Percentiles rank a stretch among this genome's conserved stretches.
Conservation (phyloP, 1,140 invertebrate species). For the Monomorium pharaonis region DNA sequence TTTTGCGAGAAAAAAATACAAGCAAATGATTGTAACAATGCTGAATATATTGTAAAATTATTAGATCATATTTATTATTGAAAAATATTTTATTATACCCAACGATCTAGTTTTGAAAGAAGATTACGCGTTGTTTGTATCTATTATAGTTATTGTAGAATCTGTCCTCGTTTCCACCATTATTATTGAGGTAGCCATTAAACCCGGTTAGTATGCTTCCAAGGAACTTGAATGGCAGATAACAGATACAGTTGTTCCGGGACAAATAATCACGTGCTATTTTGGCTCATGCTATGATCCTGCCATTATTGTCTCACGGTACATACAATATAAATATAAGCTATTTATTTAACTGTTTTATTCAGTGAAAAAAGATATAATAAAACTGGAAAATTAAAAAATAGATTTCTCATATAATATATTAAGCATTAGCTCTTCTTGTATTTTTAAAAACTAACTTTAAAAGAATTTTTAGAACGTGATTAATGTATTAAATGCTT, state of each 20-base stretch:
- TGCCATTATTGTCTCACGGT: background rate
- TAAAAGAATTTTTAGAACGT: background rate
- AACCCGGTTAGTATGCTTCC: background rate
- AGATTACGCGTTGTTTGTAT: background rate
- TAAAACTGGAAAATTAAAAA: background rate
- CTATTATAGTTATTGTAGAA: background rate
- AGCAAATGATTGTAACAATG: background rate
- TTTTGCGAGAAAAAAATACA: background rate
- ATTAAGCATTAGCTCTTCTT: background rate
- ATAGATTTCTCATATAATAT: background rate
- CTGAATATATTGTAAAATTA: background rate
- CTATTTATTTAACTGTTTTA: background rate
- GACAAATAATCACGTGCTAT: constrained; percentile 14
- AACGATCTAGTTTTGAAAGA: background rate
- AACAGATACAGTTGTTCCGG: constrained; percentile 15
- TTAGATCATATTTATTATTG: background rate
- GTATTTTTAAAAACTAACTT: background rate
- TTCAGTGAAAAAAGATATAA: background rate
- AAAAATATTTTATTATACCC: background rate
- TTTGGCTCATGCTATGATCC: background rate
- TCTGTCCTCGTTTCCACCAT: background rate
- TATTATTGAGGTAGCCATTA: constrained; percentile 7
- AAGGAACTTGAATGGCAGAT: constrained; percentile 23
- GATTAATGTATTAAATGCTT: constrained; percentile 23
- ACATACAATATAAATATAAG: background rate